Conservation (phyloP, 2,113 vertebrate species). For the Catharus bicknelli region DNA sequence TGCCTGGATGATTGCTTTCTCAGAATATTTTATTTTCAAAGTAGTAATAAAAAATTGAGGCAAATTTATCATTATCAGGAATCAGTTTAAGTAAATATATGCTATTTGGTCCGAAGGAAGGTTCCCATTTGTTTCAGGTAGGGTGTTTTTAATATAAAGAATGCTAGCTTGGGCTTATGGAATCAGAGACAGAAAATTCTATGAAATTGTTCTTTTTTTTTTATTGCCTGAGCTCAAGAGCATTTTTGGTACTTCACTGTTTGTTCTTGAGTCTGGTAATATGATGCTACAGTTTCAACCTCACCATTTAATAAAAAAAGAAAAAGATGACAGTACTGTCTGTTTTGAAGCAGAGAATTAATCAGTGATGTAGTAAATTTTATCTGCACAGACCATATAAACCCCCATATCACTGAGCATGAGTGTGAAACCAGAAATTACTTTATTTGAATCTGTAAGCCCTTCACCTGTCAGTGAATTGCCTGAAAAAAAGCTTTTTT, state of each 20-base stretch:
- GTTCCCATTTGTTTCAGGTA: not conserved
- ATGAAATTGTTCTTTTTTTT: not conserved
- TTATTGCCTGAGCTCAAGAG: fast-evolving
- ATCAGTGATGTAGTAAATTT: not conserved
- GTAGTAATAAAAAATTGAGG: not conserved
- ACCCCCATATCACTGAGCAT: not conserved
- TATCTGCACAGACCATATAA: not conserved
- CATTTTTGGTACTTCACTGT: not conserved
- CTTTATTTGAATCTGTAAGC: not conserved
- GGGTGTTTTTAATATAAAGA: not conserved
- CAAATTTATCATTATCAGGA: not conserved
- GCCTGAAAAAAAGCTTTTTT: not conserved
- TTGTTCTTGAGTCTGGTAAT: not conserved
- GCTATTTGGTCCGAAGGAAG: not conserved
- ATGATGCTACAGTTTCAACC: not conserved
- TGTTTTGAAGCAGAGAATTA: not conserved
- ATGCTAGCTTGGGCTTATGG: not conserved
- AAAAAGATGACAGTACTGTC: fast-evolving
- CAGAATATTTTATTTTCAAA: not conserved
- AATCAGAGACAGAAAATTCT: not conserved
- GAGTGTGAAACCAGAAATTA: not conserved
- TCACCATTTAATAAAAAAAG: not conserved
- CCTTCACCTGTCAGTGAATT: not conserved
- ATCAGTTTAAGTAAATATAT: not conserved
- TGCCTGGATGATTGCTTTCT: not conserved